phyloP scores from a whole-genome alignment of 2,888 invertebrate genomes.

The Yponomeuta plumbellus region DNA sequence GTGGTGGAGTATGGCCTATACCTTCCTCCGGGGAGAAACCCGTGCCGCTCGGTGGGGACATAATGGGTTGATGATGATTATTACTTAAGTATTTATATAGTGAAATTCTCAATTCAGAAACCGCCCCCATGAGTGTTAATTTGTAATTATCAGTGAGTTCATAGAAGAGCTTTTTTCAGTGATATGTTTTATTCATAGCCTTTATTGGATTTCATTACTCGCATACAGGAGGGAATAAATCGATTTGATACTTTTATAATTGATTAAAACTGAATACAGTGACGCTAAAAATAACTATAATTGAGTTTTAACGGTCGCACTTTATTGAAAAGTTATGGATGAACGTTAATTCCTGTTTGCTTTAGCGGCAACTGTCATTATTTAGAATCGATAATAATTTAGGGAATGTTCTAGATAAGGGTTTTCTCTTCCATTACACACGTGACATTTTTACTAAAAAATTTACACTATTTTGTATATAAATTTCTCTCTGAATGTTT shows the following conservation, averaged over 20 bases:
- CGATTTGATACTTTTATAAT: neutral
- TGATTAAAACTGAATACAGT: neutral
- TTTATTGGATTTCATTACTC: too few relatives aligned
- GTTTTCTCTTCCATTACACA: neutral
- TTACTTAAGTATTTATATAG: too few relatives aligned
- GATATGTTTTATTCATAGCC: too few relatives aligned
- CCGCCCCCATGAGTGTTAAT: too few relatives aligned
- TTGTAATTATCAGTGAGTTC: too few relatives aligned
- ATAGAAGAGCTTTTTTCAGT: too few relatives aligned
- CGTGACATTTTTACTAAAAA: neutral
- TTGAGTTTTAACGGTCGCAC: neutral
- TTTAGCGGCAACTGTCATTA: slow-evolving; percentile 39
- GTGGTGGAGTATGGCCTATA: too few relatives aligned
- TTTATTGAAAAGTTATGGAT: slow-evolving; percentile 17
- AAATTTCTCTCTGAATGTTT: neutral
- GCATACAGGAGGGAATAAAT: too few relatives aligned
- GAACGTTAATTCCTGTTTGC: slow-evolving; percentile 30
- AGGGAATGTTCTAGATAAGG: slow-evolving; percentile 25
- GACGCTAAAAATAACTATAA: neutral
- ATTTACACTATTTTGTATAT: neutral
- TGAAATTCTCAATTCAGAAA: too few relatives aligned
- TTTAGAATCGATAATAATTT: slow-evolving; percentile 55
- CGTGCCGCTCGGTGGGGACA: too few relatives aligned
- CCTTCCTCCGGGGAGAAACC: too few relatives aligned
- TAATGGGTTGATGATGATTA: too few relatives aligned